Evolutionary conservation across 2,888 invertebrate genomes (phyloP).

Genomic region (Ophion ellenae): DNA sequence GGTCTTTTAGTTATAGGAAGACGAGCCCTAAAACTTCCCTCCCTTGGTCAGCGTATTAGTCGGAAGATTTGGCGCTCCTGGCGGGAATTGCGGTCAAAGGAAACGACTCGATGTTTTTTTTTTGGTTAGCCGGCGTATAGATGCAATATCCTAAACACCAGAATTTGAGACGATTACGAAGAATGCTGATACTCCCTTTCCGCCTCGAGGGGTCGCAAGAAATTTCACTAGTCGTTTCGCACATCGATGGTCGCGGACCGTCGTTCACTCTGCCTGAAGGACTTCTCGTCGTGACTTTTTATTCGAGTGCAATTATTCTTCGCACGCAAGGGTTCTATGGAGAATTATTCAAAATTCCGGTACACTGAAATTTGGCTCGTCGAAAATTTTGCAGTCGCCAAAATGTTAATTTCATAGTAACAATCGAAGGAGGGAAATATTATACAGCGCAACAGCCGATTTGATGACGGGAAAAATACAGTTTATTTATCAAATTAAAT

Average conservation of each 20-base stretch:
- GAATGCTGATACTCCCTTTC: slow-evolving; percentile 66
- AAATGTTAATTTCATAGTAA: neutral
- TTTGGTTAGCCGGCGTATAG: slow-evolving; percentile 46
- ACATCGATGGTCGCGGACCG: neutral
- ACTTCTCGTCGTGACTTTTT: slow-evolving; percentile 1
- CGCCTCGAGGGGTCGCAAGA: slow-evolving; percentile 45
- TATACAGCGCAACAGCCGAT: no score
- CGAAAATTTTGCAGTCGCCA: neutral
- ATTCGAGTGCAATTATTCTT: neutral
- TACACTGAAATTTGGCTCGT: neutral
- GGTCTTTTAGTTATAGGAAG: slow-evolving; percentile 48
- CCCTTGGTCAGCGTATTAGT: slow-evolving; percentile 60
- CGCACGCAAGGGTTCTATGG: neutral
- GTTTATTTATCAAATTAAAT: no score
- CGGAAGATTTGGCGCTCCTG: slow-evolving; percentile 63
- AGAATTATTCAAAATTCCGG: neutral
- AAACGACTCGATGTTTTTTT: neutral
- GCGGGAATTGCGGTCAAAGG: slow-evolving; percentile 25
- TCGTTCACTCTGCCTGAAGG: neutral
- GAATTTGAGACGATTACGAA: slow-evolving; percentile 76
- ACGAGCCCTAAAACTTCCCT: slow-evolving; percentile 50
- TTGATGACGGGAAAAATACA: no score
- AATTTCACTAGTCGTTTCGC: slow-evolving; percentile 24
- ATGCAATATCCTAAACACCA: slow-evolving; percentile 72
- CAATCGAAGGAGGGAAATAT: neutral